Conservation (phyloP, 2,113 vertebrate genomes). For the Hippocampus mohnikei region DNA sequence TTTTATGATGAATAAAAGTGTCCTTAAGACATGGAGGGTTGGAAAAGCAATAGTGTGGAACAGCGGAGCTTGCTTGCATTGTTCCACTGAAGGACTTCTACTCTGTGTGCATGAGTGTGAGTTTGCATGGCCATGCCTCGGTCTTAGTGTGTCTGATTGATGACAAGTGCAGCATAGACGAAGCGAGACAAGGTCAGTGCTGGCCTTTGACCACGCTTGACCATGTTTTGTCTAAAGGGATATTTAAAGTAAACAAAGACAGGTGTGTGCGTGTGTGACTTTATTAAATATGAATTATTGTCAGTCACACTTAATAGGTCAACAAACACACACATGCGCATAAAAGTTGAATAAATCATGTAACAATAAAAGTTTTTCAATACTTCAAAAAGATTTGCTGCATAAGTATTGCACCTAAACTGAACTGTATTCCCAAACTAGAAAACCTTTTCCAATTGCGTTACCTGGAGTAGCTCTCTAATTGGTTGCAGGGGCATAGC, state of each 20-base stretch:
- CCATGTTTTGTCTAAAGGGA: slow-evolving; percentile 31
- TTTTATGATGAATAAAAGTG: slow-evolving; percentile 64
- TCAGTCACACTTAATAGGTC: not conserved
- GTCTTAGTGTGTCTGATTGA: slow-evolving; percentile 30
- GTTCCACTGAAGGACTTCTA: slow-evolving; percentile 26
- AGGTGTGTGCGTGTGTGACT: not conserved
- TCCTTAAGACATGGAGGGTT: slow-evolving; percentile 41
- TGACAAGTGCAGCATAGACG: slow-evolving; percentile 22
- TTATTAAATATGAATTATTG: not conserved
- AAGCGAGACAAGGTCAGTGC: slow-evolving; percentile 38
- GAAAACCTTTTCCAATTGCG: not conserved
- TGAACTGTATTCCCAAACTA: not conserved
- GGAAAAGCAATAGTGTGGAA: slow-evolving; percentile 47
- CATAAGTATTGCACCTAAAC: not conserved
- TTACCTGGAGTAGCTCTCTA: not conserved
- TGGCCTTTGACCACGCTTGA: slow-evolving; percentile 45
- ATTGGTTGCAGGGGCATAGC: not conserved
- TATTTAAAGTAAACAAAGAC: slow-evolving; percentile 1
- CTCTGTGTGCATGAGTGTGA: slow-evolving; percentile 7
- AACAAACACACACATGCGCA: not conserved
- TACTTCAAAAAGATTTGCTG: not conserved
- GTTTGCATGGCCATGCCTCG: not conserved
- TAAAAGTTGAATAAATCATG: not conserved
- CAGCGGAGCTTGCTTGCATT: slow-evolving; percentile 51
- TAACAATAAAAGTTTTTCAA: not conserved